Evolutionary conservation across 2,113 vertebrate genomes (phyloP).

Genomic region (Laterallus jamaicensis): DNA sequence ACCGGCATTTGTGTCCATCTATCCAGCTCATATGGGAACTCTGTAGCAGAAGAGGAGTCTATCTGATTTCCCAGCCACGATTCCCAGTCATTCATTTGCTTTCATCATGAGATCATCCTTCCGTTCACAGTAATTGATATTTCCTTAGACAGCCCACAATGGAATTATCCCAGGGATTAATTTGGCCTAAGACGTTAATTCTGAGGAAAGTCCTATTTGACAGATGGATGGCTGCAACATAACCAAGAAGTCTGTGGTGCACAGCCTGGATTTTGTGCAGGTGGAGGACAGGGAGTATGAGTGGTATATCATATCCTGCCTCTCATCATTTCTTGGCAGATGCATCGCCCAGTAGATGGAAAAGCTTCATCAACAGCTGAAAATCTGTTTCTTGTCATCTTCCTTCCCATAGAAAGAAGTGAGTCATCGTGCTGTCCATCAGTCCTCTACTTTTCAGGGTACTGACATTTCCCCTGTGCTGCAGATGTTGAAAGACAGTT

Average conservation of each 20-base stretch:
- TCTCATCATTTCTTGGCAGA: conserved; percentile 74
- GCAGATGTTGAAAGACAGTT: conserved; percentile 69
- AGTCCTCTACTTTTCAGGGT: conserved; percentile 42
- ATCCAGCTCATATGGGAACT: not conserved
- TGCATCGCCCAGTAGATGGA: conserved; percentile 64
- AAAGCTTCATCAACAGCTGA: conserved; percentile 69
- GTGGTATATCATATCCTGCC: conserved; percentile 67
- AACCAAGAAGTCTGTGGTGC: conserved; percentile 21
- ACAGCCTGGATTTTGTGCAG: conserved; percentile 55
- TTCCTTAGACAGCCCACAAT: conserved; percentile 41
- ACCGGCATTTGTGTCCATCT: not conserved
- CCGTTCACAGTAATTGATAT: conserved; percentile 15
- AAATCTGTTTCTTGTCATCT: conserved; percentile 80
- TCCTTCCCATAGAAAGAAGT: conserved; percentile 66
- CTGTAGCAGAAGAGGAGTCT: not conserved
- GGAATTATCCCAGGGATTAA: conserved; percentile 51
- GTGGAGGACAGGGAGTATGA: conserved; percentile 36
- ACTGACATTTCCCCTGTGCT: conserved; percentile 67
- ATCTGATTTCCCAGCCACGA: not conserved
- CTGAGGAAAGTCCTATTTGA: conserved; percentile 16
- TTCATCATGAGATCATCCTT: conserved; percentile 56
- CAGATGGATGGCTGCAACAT: conserved; percentile 33
- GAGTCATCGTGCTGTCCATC: conserved; percentile 64
- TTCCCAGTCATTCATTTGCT: conserved; percentile 2
- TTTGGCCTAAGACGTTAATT: conserved; percentile 25